Evolutionary conservation across 2,888 invertebrate genomes (phyloP).

Genomic region (Trilocha varians): DNA sequence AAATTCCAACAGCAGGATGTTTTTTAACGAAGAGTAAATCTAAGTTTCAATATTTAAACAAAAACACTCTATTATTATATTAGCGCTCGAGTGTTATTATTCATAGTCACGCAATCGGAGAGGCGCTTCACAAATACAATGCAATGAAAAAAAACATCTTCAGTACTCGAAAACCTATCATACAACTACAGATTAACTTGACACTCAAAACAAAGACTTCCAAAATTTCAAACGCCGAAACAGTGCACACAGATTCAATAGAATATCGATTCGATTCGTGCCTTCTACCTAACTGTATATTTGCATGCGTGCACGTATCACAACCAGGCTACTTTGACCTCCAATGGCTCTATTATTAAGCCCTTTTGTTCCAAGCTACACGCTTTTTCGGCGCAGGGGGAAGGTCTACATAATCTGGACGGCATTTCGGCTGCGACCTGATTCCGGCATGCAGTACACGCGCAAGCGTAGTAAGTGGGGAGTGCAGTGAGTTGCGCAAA

Average conservation of each 20-base stretch:
- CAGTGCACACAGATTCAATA: conserved; percentile 31
- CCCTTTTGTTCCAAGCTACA: conserved; percentile 11
- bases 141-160: no score
- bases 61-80: no score
- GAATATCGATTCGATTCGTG: conserved; percentile 57
- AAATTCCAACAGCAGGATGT: no score
- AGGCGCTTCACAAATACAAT: no score
- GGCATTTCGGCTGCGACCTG: conserved; percentile 67
- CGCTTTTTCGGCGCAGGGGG: conserved; percentile 23
- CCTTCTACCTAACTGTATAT: conserved; percentile 65
- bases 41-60: no score
- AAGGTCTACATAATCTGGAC: conserved; percentile 38
- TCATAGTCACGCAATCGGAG: no score
- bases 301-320: conserved; percentile 69
- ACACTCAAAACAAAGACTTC: no score
- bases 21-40: no score
- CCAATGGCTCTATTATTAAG: conserved; percentile 28
- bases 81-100: no score
- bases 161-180: no score
- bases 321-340: conserved; percentile 31
- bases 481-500: conserved; percentile 71
- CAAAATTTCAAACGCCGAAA: conserved; percentile 7
- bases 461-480: conserved; percentile 54
- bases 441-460: conserved; percentile 68
- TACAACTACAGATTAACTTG: no score